Percentiles rank a stretch among this genome's conserved stretches.
phyloP scores from a whole-genome alignment of 2,797 vertebrate species.

The Sciurus carolinensis region DNA sequence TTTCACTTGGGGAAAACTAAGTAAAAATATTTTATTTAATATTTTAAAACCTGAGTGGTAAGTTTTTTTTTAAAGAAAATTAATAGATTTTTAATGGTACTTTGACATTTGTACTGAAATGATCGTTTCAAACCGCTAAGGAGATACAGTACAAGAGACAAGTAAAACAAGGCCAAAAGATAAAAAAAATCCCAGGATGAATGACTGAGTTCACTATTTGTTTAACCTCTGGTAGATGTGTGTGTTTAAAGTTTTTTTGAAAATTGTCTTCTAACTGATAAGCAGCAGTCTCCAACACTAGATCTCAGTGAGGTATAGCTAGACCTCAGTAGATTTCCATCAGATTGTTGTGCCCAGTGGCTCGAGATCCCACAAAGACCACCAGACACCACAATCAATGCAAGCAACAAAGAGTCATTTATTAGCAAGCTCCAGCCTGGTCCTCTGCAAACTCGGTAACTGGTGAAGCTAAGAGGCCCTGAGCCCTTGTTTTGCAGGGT shows the following conservation, averaged over 20 bases:
- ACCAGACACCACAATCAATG: too few species aligned
- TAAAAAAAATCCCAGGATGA: background rate
- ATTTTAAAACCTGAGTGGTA: conserved; percentile 16
- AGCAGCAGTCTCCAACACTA: background rate
- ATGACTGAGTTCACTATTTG: background rate
- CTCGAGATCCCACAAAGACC: too few species aligned
- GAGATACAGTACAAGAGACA: background rate
- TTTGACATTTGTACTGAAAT: conserved; percentile 44
- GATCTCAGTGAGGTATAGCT: background rate
- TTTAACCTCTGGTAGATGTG: background rate
- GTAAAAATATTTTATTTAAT: background rate
- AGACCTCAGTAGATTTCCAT: background rate
- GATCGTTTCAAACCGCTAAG: background rate
- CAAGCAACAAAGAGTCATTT: too few species aligned
- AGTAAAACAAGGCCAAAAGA: background rate
- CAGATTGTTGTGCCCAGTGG: too few species aligned
- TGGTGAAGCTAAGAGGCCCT: too few species aligned
- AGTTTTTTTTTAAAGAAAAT: background rate
- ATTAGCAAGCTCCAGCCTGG: too few species aligned
- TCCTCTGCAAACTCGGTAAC: too few species aligned
- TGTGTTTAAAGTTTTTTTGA: conserved; percentile 2
- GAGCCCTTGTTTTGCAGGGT: too few species aligned
- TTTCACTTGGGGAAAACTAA: background rate
- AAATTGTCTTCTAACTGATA: background rate
- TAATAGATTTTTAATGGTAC: conserved; percentile 15